Evolutionary conservation across 2,888 invertebrate species (phyloP), one percentile per base, ranked within the genome.

Genomic region (Ectropis crepuscularia): DNA sequence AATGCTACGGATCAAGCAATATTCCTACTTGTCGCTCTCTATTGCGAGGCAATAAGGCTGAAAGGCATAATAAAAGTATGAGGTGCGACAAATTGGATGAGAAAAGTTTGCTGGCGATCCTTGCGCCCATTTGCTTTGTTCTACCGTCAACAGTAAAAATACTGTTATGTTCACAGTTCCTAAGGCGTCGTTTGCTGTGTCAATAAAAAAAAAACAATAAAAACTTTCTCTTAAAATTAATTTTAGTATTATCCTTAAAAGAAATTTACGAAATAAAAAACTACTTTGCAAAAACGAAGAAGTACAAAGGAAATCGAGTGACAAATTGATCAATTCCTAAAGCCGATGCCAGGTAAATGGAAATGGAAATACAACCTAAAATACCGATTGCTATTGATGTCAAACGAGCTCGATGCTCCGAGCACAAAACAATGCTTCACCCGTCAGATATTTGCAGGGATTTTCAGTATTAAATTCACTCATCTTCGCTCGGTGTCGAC

Each of bases 1-100:
- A 89, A 87, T 90, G 87, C 87, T 83, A 82, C 84, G 86, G 87
- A 89, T 90, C 87, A 83, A 83, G 83, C 85, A 85, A 89, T 90
- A 87, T 89, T 84, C 85, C 85, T 86, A 85, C 84, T 85, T 85
- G 87, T 82, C 77, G 78, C 80, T 79, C 77, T 84, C 78, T 84
- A 81, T 85, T 80, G 82, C 82, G 72, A 75, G 74, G 82, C 88
- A 90, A 90, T 91, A 90, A 88, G 87, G 76, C 82, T 81, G 81
- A 81, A 80, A 83, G 81, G 83, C 80, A 77, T 75, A 86, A 89
- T 88, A 89, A 88, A 90, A 88, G 81, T 85, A 83, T 85, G 83
- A 88, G 85, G 86, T 86, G 87, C 82, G 85, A 85, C 87, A 90
- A 90, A 90, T 90, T 90, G 88, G 87, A 90, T 89, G 82, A 83